Conservation (phyloP, 1,140 invertebrate species). For the Philopotamus ludificatus region DNA sequence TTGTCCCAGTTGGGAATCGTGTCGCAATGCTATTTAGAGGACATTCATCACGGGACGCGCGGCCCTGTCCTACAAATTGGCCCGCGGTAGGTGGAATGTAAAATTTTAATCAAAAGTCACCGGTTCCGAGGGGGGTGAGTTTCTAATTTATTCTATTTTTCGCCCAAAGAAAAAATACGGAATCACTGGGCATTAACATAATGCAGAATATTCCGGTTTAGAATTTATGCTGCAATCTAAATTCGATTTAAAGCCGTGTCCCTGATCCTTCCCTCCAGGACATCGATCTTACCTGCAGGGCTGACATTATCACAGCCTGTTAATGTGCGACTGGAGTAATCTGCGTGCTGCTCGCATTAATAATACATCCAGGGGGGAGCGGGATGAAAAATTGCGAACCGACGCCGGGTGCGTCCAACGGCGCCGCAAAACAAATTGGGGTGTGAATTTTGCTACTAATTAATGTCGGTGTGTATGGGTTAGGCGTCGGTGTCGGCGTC, state of each 20-base stretch:
- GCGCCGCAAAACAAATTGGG: constrained; percentile 17
- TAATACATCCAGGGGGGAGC: constrained; percentile 13
- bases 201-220: background rate
- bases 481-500: background rate
- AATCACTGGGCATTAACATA: too few relatives aligned
- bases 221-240: background rate
- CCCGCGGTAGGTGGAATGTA: background rate
- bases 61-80: background rate
- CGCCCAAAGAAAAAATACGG: background rate
- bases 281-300: too few relatives aligned
- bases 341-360: constrained; percentile 14
- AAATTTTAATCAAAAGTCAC: background rate
- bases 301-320: constrained; percentile 16
- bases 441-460: constrained; percentile 34
- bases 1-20: constrained; percentile 11
- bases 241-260: too few relatives aligned
- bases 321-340: constrained; percentile 1
- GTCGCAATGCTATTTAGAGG: constrained; percentile 3
- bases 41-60: background rate
- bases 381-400: constrained; percentile 20
- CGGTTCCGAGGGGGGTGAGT: background rate
- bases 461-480: constrained; percentile 12
- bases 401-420: constrained; percentile 10
- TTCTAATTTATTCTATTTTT: too few relatives aligned
- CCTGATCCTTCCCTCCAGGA: too few relatives aligned